These are phyloP conservation scores for Trachythela sp. DNA, from an alignment of 64 coral and sea anemone species.

Conservation along the genomic window DNA sequence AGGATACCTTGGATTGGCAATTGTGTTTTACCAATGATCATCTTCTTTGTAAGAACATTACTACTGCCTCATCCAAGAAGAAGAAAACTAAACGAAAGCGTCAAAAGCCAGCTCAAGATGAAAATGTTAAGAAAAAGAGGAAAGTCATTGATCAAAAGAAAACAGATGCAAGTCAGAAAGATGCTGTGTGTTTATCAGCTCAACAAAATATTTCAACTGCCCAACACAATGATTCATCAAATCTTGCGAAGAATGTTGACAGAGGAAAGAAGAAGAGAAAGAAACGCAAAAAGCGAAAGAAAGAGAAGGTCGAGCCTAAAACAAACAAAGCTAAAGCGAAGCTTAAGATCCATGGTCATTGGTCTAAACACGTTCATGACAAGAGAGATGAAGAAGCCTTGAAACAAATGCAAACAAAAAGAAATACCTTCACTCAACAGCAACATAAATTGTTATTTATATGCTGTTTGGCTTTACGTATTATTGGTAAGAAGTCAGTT, in stretches of 20 bases:
- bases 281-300: not conserved
- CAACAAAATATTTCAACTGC: too few relatives aligned
- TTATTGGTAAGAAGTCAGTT: not conserved
- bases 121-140: not conserved
- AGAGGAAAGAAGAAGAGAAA: not conserved
- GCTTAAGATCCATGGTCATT: not conserved
- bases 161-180: too few relatives aligned
- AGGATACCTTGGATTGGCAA: not conserved
- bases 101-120: not conserved
- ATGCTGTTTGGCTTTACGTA: slow-evolving; percentile 12
- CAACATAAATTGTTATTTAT: slow-evolving; percentile 12
- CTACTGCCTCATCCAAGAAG: not conserved
- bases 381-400: slow-evolving; percentile 1
- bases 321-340: not conserved
- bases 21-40: not conserved
- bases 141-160: too few relatives aligned
- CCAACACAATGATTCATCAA: too few relatives aligned
- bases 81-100: not conserved
- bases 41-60: not conserved
- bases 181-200: too few relatives aligned
- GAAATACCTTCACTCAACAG: not conserved
- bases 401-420: not conserved
- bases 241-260: too few relatives aligned
- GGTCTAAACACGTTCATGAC: not conserved
- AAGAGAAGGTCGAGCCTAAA: not conserved